Evolutionary conservation across 2,888 invertebrate species (phyloP).

Genomic region (Sphaerophoria rueppellii): DNA sequence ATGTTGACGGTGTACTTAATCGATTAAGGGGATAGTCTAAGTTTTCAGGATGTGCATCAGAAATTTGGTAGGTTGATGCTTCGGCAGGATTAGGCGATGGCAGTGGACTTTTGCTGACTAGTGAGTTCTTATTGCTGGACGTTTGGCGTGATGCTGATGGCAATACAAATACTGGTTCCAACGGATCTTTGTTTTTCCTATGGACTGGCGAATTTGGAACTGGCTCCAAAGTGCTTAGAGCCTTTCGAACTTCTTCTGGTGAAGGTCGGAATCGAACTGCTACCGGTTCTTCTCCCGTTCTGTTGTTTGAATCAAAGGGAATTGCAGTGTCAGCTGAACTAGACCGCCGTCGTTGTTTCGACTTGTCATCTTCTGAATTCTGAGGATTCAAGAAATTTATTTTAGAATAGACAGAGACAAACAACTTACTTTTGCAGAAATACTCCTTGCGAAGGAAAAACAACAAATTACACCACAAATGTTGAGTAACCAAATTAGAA

Average conservation of each 20-base stretch:
- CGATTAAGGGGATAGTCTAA: constrained; percentile 77
- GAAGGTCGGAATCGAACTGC: constrained; percentile 52
- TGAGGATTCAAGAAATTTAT: background rate
- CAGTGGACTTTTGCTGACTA: constrained; percentile 38
- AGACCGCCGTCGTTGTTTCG: constrained; percentile 32
- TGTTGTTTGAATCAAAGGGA: constrained; percentile 25
- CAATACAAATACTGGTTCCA: background rate
- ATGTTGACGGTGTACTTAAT: background rate
- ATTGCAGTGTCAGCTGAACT: constrained; percentile 43
- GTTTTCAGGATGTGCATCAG: constrained; percentile 78
- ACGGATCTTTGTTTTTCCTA: background rate
- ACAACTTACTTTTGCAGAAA: constrained; percentile 76
- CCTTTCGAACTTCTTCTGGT: constrained; percentile 57
- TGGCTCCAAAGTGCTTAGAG: constrained; percentile 61
- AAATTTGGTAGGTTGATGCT: constrained; percentile 77
- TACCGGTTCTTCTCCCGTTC: constrained; percentile 50
- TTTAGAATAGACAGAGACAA: background rate
- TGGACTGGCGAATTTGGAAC: constrained; percentile 31
- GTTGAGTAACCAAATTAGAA: constrained; percentile 83
- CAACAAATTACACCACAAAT: constrained; percentile 80
- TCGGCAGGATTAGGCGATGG: constrained; percentile 51
- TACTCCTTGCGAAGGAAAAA: constrained; percentile 76
- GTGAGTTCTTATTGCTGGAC: constrained; percentile 46
- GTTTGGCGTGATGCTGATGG: constrained; percentile 19
- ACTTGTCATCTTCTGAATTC: background rate